These are phyloP conservation scores for Brachycybe producta DNA, from an alignment of 2,888 invertebrate species.

Conservation along the genomic window DNA sequence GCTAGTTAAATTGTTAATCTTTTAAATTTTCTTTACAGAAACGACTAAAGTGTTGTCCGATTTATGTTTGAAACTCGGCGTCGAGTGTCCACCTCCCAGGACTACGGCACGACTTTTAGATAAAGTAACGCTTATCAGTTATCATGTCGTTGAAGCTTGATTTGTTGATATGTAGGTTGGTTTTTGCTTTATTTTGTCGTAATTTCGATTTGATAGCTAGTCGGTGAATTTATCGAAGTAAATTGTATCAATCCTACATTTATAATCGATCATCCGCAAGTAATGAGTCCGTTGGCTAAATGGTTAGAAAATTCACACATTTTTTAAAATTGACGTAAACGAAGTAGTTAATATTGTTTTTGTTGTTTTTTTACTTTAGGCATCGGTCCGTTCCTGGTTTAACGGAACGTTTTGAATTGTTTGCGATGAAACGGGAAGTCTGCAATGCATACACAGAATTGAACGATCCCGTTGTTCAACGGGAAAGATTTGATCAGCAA, in stretches of 20 bases:
- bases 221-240: constrained; percentile 91
- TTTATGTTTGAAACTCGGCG: constrained; percentile 62
- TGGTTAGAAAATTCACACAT: too few species aligned
- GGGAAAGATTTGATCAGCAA: constrained; percentile 90
- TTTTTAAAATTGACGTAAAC: too few species aligned
- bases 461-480: constrained; percentile 90
- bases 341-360: not conserved
- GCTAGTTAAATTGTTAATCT: too few species aligned
- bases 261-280: constrained; percentile 92
- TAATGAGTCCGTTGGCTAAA: constrained; percentile 98
- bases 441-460: constrained; percentile 99
- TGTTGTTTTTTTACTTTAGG: constrained; percentile 25
- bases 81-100: constrained; percentile 89
- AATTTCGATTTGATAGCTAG: constrained; percentile 43
- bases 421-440: constrained; percentile 92
- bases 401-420: constrained; percentile 93
- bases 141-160: too few species aligned
- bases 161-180: not conserved
- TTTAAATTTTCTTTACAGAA: constrained; percentile 41
- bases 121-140: constrained; percentile 52
- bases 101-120: constrained; percentile 88
- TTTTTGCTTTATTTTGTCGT: not conserved
- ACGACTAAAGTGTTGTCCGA: constrained; percentile 63
- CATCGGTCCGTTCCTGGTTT: constrained; percentile 74
- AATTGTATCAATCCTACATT: constrained; percentile 92